Conservation (phyloP, 2,888 invertebrate genomes). For the Campoletis raptor region DNA sequence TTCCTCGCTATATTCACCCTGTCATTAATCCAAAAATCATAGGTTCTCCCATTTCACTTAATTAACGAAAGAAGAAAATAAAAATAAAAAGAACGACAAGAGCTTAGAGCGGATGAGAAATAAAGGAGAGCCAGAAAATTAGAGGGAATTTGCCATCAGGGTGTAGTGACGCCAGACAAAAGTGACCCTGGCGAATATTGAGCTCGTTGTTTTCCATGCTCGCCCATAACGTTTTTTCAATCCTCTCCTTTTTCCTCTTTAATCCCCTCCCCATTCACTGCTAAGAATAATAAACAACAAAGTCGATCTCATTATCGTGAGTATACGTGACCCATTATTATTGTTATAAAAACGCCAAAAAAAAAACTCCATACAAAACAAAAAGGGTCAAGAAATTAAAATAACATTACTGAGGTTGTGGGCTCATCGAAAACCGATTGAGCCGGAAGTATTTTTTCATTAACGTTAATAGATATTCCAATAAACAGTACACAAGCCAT, state of each 20-base stretch:
- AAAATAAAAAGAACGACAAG: slow-evolving; percentile 31
- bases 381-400: neutral
- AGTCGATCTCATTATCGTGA: slow-evolving; percentile 56
- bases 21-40: slow-evolving; percentile 70
- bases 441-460: slow-evolving; percentile 33
- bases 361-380: slow-evolving; percentile 7
- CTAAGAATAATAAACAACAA: slow-evolving; percentile 58
- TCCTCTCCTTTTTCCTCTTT: neutral
- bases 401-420: neutral
- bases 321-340: slow-evolving; percentile 43
- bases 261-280: neutral
- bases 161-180: neutral
- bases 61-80: slow-evolving; percentile 29
- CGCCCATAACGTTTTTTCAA: neutral
- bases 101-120: neutral
- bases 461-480: slow-evolving; percentile 27
- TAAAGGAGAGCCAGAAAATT: neutral
- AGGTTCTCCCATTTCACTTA: slow-evolving; percentile 16
- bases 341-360: neutral
- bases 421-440: slow-evolving; percentile 60
- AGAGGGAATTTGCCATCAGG: neutral
- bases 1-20: slow-evolving; percentile 51
- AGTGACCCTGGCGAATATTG: slow-evolving; percentile 3
- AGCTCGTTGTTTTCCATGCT: neutral
- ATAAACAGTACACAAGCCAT: neutral